phyloP scores from a whole-genome alignment of 2,113 vertebrate species.

The Gadus chalcogrammus region DNA sequence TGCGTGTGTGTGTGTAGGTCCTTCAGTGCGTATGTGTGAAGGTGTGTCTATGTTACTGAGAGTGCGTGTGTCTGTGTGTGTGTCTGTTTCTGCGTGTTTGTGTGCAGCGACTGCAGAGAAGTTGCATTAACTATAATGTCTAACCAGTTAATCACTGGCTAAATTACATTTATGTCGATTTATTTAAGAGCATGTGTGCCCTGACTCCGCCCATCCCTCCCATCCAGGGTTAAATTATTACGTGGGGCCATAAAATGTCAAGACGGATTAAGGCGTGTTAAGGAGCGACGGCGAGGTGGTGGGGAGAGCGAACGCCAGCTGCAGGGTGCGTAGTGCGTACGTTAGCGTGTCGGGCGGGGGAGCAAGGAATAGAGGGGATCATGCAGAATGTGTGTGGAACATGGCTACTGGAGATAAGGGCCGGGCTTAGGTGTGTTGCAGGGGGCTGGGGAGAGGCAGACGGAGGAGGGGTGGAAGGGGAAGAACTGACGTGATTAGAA shows the following conservation, averaged over 20 bases:
- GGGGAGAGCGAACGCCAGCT: neutral
- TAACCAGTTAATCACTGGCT: no score
- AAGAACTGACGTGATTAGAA: neutral
- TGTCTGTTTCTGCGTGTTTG: neutral
- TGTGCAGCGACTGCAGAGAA: no score
- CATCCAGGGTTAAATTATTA: neutral
- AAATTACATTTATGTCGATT: no score
- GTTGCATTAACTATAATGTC: no score
- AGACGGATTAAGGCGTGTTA: neutral
- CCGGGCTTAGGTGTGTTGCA: neutral
- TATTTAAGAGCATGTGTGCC: neutral
- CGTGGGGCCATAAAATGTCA: neutral
- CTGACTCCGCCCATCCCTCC: neutral
- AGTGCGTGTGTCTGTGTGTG: neutral
- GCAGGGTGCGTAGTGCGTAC: no score
- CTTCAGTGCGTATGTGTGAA: neutral
- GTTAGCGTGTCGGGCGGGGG: neutral
- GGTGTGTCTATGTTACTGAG: neutral
- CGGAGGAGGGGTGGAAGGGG: neutral
- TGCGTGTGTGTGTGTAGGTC: no score
- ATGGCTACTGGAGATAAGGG: no score
- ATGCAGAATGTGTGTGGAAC: no score
- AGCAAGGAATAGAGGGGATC: neutral
- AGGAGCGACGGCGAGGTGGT: neutral
- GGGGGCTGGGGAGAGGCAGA: neutral